Conservation (phyloP, 1,140 invertebrate species). For the Drosophila nigrodunni region DNA sequence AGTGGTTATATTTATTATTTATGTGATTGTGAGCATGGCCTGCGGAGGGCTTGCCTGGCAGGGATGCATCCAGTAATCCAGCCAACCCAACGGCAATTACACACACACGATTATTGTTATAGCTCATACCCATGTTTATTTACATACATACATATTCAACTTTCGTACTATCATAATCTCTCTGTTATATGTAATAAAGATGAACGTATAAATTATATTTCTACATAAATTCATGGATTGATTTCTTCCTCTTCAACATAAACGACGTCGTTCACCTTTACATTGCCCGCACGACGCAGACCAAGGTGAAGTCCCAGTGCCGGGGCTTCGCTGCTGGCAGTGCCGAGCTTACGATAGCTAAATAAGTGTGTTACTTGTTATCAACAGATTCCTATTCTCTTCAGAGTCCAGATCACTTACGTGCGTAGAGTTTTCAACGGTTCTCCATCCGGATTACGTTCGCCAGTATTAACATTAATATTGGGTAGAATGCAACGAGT, state of each 20-base stretch:
- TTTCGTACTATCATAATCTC: constrained; percentile 68
- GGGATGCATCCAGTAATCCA: constrained; percentile 86
- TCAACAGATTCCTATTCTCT: background rate
- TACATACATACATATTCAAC: constrained; percentile 61
- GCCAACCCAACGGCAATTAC: background rate
- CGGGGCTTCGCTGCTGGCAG: constrained; percentile 45
- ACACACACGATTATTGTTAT: constrained; percentile 30
- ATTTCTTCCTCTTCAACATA: constrained; percentile 68
- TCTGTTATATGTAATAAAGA: constrained; percentile 74
- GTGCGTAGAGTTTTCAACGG: constrained; percentile 86
- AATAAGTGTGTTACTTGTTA: background rate
- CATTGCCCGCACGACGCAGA: constrained; percentile 56
- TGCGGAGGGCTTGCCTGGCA: constrained; percentile 94
- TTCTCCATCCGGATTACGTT: constrained; percentile 85
- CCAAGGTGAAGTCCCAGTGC: constrained; percentile 80
- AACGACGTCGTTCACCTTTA: constrained; percentile 72
- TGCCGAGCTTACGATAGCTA: constrained; percentile 73
- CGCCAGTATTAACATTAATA: constrained; percentile 86
- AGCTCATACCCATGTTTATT: constrained; percentile 46
- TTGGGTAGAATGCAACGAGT: constrained; percentile 87
- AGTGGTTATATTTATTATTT: constrained; percentile 91
- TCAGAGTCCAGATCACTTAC: constrained; percentile 31
- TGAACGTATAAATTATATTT: constrained; percentile 59
- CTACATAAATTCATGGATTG: constrained; percentile 2
- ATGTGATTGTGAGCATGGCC: constrained; percentile 93